Evolutionary conservation across 2,888 invertebrate genomes (phyloP).

Genomic region (Gastracanthus pulcherrimus): DNA sequence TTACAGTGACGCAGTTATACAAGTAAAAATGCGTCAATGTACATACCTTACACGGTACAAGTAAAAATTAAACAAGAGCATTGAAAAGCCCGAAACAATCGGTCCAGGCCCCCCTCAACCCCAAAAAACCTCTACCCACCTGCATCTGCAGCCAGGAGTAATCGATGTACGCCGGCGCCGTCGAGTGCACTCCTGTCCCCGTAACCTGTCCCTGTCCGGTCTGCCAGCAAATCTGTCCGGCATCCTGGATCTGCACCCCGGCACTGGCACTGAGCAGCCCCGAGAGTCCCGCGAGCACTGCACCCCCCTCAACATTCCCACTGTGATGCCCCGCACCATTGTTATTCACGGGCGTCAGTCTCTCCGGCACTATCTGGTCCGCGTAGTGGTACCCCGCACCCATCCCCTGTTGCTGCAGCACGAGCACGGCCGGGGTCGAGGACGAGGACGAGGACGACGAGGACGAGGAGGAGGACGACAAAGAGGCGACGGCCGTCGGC

Average conservation of each 20-base stretch:
- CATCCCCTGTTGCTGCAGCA: slow-evolving; percentile 17
- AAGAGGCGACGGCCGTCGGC: neutral
- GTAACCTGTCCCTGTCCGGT: slow-evolving; percentile 68
- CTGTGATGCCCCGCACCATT: slow-evolving; percentile 54
- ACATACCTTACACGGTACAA: neutral
- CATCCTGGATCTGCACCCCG: neutral
- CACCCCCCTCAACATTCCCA: neutral
- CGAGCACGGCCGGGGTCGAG: neutral
- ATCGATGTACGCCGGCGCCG: slow-evolving; percentile 70
- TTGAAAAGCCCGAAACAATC: neutral
- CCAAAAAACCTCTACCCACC: slow-evolving; percentile 26
- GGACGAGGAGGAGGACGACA: neutral
- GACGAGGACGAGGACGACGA: slow-evolving; percentile 9
- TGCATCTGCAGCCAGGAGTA: slow-evolving; percentile 76
- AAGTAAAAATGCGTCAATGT: too few species aligned
- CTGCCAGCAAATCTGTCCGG: slow-evolving; percentile 62
- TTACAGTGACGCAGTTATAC: too few species aligned
- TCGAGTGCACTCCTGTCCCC: slow-evolving; percentile 58
- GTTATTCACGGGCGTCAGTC: slow-evolving; percentile 71
- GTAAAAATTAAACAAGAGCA: neutral
- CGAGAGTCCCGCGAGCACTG: neutral
- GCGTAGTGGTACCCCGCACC: slow-evolving; percentile 69
- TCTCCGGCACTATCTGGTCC: slow-evolving; percentile 76
- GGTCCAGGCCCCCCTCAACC: too few species aligned
- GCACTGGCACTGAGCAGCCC: neutral